Evolutionary conservation across 1,140 invertebrate genomes (phyloP), one percentile per base, ranked within the genome.

Genomic region (Leptopilina boulardi): DNA sequence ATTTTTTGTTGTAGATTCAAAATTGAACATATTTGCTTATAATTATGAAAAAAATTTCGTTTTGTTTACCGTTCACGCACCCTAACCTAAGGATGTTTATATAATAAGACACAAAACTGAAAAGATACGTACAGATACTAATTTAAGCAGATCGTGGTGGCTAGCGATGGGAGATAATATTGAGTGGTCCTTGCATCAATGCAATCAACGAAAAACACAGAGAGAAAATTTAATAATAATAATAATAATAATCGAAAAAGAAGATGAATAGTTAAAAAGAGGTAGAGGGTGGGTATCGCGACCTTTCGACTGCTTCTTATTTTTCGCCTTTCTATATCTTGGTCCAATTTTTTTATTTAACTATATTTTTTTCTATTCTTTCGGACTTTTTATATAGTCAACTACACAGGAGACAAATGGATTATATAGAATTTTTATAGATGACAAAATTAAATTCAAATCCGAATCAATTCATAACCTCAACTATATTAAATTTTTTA

Each of bases 151-250:
- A 87, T 88, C 81, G 85, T 89, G 86, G 86, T 89, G 83, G 87
- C 86, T 90, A 89, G 89, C 89, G 82, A 87, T 89, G 88, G 89
- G 89, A 91, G 85, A 87, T 89, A 89, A 89, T 90, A 89, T 90
- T 90, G 89, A 90, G 89, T 90, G 89, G 89, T 91, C 90, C 89
- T 90, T 91, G 89, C 87, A 90, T 89, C 89, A 91, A 90, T 91
- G 89, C 89, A 90, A 88, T 86, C 84, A 88, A 89, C 85, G 76
- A 84, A 86, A 88, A 81, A 87, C 76, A 86, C 79, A 87, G 79
- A 87, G 80, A 87, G 73, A 78, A 79, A 80, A 82, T 74, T 79
- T 80, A 82, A 72, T 80, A 80, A 80, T 70, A 80, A 80, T 70
- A 80, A 34, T 34, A 34, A 34, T 34, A 34, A 38, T 38, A 76